These are phyloP conservation scores for Lepidurus apus DNA, from an alignment of 1,140 invertebrate genomes.

Conservation along the genomic window DNA sequence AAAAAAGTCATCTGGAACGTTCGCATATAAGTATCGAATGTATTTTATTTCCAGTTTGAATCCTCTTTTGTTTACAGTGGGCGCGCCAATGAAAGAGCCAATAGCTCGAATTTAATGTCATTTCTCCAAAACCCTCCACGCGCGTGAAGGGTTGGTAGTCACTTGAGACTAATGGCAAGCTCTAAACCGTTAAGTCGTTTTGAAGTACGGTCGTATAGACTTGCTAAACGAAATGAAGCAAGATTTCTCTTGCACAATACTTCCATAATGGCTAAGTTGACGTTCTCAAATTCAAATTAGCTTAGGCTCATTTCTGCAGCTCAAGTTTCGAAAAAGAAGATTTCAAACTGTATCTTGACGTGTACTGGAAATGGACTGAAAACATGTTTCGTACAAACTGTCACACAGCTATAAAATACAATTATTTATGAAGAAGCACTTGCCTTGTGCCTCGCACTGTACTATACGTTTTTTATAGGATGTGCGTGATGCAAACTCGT, in stretches of 20 bases:
- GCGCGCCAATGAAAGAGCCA: not conserved
- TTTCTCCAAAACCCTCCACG: not conserved
- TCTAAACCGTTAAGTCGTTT: not conserved
- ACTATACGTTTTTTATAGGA: too few species aligned
- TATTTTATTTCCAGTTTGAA: not conserved
- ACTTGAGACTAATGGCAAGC: constrained; percentile 2
- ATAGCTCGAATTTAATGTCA: not conserved
- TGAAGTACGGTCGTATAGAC: not conserved
- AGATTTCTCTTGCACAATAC: not conserved
- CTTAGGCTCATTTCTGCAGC: too few species aligned
- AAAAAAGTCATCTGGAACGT: too few species aligned
- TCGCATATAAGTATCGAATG: not conserved
- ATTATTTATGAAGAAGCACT: too few species aligned
- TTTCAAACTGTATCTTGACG: too few species aligned
- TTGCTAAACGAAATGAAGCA: not conserved
- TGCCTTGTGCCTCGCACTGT: too few species aligned
- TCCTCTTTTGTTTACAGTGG: not conserved
- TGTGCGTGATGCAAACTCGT: too few species aligned
- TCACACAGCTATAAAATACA: too few species aligned
- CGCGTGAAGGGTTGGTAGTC: not conserved
- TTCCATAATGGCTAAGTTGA: not conserved
- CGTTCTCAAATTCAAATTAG: not conserved
- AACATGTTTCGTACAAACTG: too few species aligned
- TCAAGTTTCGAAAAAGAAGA: too few species aligned
- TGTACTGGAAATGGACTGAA: too few species aligned